Conservation (phyloP, 2,113 vertebrate genomes). For the Vombatus ursinus region DNA sequence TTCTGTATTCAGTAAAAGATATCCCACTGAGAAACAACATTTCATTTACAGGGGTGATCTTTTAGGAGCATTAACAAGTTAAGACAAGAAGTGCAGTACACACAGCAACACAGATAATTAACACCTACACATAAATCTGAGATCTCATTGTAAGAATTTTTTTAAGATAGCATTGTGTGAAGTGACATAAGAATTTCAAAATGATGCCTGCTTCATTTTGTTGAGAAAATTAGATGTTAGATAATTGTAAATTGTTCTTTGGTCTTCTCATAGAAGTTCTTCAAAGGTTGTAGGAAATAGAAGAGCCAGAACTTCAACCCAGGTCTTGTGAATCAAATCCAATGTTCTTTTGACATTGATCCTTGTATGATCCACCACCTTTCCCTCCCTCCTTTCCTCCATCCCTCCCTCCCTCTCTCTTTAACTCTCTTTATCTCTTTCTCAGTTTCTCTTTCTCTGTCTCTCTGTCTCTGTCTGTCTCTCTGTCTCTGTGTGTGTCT, state of each 20-base stretch:
- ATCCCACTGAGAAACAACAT: conserved; percentile 35
- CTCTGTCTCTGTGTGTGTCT: too few relatives aligned
- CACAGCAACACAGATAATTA: conserved; percentile 65
- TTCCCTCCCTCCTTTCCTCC: neutral
- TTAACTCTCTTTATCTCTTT: too few relatives aligned
- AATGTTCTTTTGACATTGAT: neutral
- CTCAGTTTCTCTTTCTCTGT: too few relatives aligned
- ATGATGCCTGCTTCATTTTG: conserved; percentile 26
- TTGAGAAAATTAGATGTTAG: conserved; percentile 44
- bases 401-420: neutral
- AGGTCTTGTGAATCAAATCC: neutral
- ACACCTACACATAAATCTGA: conserved; percentile 60
- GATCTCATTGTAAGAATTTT: conserved; percentile 52
- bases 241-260: conserved; percentile 27
- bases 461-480: too few relatives aligned
- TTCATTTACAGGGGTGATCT: conserved; percentile 41
- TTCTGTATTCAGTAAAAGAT: neutral
- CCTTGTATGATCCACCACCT: neutral
- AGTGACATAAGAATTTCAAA: conserved; percentile 60
- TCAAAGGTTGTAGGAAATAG: neutral
- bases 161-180: conserved; percentile 60
- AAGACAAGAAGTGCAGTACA: conserved; percentile 25
- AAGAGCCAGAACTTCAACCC: neutral
- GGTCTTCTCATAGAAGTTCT: neutral
- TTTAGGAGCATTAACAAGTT: conserved; percentile 71